Evolutionary conservation across 2,888 invertebrate genomes (phyloP), one percentile per base, ranked within the genome.

Genomic region (Platycheirus albimanus): DNA sequence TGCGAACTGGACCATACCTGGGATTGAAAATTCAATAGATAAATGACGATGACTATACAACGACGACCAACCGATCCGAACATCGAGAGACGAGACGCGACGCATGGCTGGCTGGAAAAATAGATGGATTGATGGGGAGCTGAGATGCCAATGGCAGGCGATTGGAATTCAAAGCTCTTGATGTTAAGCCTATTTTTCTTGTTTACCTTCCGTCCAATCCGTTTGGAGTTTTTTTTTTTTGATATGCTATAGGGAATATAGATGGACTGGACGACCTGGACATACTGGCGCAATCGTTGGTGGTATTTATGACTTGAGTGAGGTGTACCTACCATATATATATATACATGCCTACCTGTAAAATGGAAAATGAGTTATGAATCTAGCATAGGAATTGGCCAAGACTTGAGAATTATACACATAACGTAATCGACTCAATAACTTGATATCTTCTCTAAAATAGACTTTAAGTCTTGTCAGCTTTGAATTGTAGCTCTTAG

Each of bases 1-100:
- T 83, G 45, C 72, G 54, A 83, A 74, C 83, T 83, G 83, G 78
- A 78, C 81, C 78, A 83, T 83, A 83, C 63, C 81, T 83, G 81
- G 78, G 41, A n/a, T 56, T 71, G 51, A 41, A 33, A 56, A 63
- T 71, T 71, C 66, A 61, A 72, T 71, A 58, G 70, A 70, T 56
- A 33, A n/a, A 56, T 30, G 38, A 19, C 3, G 41, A 30, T 13
- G 69, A 36, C 8, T 47, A 56, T 8, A 45, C 3, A 36, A 38
- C 8, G 54, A 3, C 15, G 54, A 19, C 5, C 33, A 20, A 8
- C n/a, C 41, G 24, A 41, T 17, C n/a, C n/a, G n/a, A n/a, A n/a
- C n/a, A n/a, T n/a, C n/a, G n/a, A n/a, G n/a, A n/a, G n/a, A n/a
- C n/a, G 64, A 64, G 58, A 28, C 7, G n/a, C 7, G 58, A 74